phyloP scores from a whole-genome alignment of 2,113 vertebrate species.

The Deroptyus accipitrinus region DNA sequence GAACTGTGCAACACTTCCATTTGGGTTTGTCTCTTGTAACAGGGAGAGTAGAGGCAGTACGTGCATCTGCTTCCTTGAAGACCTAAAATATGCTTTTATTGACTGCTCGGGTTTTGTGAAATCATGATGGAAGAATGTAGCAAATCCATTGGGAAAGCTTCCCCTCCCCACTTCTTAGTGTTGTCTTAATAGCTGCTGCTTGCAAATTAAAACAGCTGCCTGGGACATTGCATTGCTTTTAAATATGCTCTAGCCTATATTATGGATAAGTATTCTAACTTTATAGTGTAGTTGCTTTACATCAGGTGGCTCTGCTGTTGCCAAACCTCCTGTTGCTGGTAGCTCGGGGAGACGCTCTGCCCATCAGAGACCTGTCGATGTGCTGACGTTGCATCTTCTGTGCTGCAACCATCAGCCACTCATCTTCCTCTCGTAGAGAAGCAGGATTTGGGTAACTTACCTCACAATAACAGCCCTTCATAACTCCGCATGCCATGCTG shows the following conservation, averaged over 20 bases:
- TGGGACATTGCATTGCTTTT: neutral
- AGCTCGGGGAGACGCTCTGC: neutral
- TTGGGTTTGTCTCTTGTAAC: neutral
- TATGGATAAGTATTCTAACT: neutral
- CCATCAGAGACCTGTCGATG: neutral
- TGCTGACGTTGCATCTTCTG: neutral
- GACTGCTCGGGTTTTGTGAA: neutral
- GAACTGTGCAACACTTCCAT: neutral
- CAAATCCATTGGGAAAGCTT: neutral
- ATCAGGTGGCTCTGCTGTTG: neutral
- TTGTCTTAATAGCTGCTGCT: neutral
- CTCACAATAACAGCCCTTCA: no score
- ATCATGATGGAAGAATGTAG: neutral
- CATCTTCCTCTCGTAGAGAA: neutral
- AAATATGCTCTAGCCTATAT: neutral
- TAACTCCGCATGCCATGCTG: neutral
- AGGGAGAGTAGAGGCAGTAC: fast-evolving
- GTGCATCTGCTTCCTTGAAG: neutral
- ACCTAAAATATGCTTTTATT: neutral
- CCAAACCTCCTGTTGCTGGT: neutral
- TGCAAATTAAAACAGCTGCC: neutral
- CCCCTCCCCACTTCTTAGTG: neutral
- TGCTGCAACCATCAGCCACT: neutral
- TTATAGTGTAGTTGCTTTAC: neutral
- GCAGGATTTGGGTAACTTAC: neutral